Evolutionary conservation across 2,888 invertebrate genomes (phyloP), one percentile per base, ranked within the genome.

Genomic region (Petrolisthes cinctipes): DNA sequence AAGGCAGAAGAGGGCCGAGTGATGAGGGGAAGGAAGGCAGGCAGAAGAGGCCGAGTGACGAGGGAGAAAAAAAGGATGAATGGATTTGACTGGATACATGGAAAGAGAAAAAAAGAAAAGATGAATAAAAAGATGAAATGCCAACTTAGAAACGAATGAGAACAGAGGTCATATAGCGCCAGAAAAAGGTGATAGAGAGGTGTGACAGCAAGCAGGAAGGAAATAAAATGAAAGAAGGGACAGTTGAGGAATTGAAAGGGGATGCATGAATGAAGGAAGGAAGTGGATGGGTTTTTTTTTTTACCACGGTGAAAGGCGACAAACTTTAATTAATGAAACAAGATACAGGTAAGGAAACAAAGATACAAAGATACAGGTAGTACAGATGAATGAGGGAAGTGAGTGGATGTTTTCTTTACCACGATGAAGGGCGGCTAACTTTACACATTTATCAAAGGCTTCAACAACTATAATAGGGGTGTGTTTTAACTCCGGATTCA

Each of bases 401-500:
- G 14, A n/a, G n/a, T n/a, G n/a, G n/a, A n/a, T n/a, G n/a, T 6
- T 61, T 61, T 71, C 71, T 17, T 71, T 71, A 71, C 71, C 71
- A 71, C 71, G n/a, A 17, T 5, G 71, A 71, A n/a, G 17, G 9
- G n/a, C n/a, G n/a, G n/a, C n/a, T n/a, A n/a, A n/a, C n/a, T n/a
- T n/a, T n/a, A n/a, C n/a, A n/a, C n/a, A n/a, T 11, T 71, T 61
- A 61, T 71, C 71, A 71, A n/a, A 71, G 71, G 71, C 71, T 71
- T 71, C n/a, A n/a, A n/a, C 71, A 17, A 71, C n/a, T n/a, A n/a
- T n/a, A n/a, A n/a, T n/a, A n/a, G n/a, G n/a, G 71, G 71, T 71
- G 71, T 71, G 71, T n/a, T 71, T n/a, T 11, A 71, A 11, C 17
- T 71, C n/a, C n/a, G n/a, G n/a, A n/a, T n/a, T n/a, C n/a, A 17